Conservation (phyloP, 2,797 vertebrate genomes). For the Platyrinchus mystaceus region DNA sequence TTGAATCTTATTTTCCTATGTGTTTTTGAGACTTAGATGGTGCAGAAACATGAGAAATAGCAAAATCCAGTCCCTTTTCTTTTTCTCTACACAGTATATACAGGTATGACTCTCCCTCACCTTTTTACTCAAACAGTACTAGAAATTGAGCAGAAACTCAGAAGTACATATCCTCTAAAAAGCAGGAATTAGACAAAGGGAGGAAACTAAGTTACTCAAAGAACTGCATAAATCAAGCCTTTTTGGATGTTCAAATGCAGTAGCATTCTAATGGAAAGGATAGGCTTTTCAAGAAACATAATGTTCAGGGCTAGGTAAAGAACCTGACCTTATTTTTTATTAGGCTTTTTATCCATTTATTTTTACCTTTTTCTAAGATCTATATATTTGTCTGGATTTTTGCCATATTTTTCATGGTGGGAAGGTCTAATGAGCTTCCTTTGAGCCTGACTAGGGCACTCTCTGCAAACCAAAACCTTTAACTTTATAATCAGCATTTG, state of each 20-base stretch:
- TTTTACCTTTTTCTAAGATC: neutral
- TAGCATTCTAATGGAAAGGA: neutral
- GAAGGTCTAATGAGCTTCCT: neutral
- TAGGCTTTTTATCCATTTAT: neutral
- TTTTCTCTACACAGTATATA: neutral
- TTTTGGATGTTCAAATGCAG: neutral
- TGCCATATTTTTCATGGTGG: neutral
- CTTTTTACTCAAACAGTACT: neutral
- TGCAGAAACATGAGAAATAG: neutral
- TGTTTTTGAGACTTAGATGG: neutral
- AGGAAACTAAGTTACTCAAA: neutral
- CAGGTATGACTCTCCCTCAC: neutral
- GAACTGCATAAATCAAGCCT: neutral
- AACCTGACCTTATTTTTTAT: neutral
- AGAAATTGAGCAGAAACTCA: neutral
- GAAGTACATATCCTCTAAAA: neutral
- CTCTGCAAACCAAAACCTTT: neutral
- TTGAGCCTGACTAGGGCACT: neutral
- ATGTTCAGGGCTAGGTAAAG: neutral
- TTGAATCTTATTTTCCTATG: neutral
- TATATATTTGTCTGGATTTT: neutral
- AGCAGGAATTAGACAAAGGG: neutral
- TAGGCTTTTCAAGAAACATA: neutral
- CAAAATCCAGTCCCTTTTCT: neutral
- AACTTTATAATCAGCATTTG: neutral